A percentile compares a stretch with the other conserved stretches of the same genome.
phyloP scores from a whole-genome alignment of 2,888 invertebrate genomes.

The Trissolcus brochymenae region DNA sequence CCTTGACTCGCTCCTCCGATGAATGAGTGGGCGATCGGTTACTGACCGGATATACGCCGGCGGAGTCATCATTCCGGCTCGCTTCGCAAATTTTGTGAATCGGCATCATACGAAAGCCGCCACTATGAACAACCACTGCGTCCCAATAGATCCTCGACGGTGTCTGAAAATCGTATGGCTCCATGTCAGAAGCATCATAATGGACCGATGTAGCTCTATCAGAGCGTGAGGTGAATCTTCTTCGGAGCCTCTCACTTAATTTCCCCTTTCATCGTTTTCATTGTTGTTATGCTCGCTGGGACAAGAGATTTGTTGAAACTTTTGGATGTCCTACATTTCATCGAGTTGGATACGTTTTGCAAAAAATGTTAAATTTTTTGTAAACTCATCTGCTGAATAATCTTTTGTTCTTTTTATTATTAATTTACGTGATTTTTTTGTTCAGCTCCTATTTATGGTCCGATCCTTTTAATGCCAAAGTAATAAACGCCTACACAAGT shows the following conservation, averaged over 20 bases:
- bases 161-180: slow-evolving; percentile 1
- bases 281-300: neutral
- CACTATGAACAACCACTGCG: neutral
- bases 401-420: too few species aligned
- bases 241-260: neutral
- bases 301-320: too few species aligned
- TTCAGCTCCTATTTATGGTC: too few species aligned
- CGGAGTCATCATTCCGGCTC: slow-evolving; percentile 35
- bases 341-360: too few species aligned
- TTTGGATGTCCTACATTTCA: too few species aligned
- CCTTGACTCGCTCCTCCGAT: slow-evolving; percentile 33
- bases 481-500: slow-evolving; percentile 54
- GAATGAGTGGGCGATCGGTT: slow-evolving; percentile 13
- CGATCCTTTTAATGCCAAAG: slow-evolving; percentile 38
- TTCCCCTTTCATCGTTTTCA: neutral
- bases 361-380: neutral
- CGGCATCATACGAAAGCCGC: neutral
- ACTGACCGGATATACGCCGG: slow-evolving; percentile 38
- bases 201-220: neutral
- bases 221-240: slow-evolving; percentile 1
- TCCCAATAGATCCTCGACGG: neutral
- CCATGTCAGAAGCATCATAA: neutral
- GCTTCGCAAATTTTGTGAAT: slow-evolving; percentile 42
- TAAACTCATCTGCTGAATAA: too few species aligned
- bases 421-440: too few species aligned